A percentile compares a stretch with the other conserved stretches of the same genome.
phyloP scores from a whole-genome alignment of 2,113 vertebrate genomes.

The Tragelaphus buxtoni region DNA sequence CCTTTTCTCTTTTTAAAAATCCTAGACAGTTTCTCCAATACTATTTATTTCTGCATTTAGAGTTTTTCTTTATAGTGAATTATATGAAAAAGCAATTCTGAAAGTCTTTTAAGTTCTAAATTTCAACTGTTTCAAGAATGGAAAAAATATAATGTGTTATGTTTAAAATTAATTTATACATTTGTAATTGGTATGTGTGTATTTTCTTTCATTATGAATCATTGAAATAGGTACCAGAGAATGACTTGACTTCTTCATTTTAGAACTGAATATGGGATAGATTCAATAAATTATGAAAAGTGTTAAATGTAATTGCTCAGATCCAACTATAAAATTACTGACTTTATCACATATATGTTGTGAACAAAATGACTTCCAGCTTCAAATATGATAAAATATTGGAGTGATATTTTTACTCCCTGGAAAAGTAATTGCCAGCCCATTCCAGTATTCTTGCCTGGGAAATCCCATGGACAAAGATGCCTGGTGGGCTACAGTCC shows the following conservation, averaged over 20 bases:
- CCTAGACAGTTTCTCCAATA: background rate
- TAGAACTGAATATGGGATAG: background rate
- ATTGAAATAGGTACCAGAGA: background rate
- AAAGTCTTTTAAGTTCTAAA: background rate
- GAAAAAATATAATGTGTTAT: background rate
- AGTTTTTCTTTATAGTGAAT: background rate
- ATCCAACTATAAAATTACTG: background rate
- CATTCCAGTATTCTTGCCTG: background rate
- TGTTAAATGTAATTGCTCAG: background rate
- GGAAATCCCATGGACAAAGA: background rate
- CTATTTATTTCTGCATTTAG: background rate
- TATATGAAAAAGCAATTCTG: background rate
- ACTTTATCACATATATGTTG: background rate
- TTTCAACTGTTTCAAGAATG: background rate
- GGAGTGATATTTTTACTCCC: background rate
- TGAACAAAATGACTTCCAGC: background rate
- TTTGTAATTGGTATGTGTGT: background rate
- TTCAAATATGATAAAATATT: background rate
- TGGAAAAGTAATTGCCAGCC: background rate
- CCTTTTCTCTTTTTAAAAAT: background rate
- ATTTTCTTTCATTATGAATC: background rate
- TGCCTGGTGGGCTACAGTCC: background rate
- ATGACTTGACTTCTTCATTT: background rate
- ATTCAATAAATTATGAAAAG: background rate
- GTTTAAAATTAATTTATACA: background rate